phyloP scores from a whole-genome alignment of 2,113 vertebrate genomes.

The Amblyopsis rosae region DNA sequence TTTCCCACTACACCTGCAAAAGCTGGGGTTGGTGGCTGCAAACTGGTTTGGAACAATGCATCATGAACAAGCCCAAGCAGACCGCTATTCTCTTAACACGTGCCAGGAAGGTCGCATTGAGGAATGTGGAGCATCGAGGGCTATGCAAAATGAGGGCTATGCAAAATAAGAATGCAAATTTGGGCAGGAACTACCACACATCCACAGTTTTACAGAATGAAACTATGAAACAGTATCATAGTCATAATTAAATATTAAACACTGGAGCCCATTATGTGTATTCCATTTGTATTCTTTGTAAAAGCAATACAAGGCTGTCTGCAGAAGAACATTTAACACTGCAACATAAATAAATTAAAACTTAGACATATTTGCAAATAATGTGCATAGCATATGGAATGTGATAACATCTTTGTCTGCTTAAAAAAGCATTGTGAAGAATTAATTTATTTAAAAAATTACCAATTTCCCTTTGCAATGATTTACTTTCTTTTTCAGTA shows the following conservation, averaged over 20 bases:
- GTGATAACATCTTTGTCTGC: no score
- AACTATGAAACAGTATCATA: conserved; percentile 45
- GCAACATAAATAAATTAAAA: neutral
- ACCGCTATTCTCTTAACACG: conserved; percentile 42
- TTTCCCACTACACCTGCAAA: conserved; percentile 59
- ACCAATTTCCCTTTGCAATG: no score
- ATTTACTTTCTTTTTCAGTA: no score
- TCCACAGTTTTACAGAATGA: conserved; percentile 41
- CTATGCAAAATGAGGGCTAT: conserved; percentile 43
- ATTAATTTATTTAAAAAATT: no score
- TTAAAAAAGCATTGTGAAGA: no score
- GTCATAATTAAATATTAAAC: conserved; percentile 25
- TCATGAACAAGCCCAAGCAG: conserved; percentile 48
- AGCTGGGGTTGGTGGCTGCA: conserved; percentile 31
- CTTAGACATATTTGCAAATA: neutral
- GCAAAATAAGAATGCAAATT: conserved; percentile 40
- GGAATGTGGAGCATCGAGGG: conserved; percentile 56
- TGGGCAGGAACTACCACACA: conserved; percentile 6
- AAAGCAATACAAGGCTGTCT: conserved; percentile 6
- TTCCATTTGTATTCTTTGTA: conserved; percentile 17
- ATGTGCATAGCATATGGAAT: neutral
- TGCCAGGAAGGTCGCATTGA: conserved; percentile 46
- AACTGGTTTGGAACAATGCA: conserved; percentile 38
- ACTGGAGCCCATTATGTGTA: conserved; percentile 25
- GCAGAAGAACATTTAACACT: conserved; percentile 6